Evolutionary conservation across 2,113 vertebrate species (phyloP).

Genomic region (Callionymus lyra): DNA sequence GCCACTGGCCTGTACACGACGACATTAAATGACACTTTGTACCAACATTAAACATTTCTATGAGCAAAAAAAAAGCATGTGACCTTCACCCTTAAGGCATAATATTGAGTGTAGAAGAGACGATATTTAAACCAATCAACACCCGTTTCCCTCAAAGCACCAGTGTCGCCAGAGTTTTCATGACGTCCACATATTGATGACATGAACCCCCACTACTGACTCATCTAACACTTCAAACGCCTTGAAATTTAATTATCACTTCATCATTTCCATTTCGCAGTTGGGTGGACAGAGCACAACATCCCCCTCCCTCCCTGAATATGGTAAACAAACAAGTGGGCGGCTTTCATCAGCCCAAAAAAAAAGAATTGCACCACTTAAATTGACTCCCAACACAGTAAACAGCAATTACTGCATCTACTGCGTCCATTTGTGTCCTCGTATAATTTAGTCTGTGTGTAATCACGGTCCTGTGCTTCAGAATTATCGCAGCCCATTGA

Average conservation of each 20-base stretch:
- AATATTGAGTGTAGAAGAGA: no score
- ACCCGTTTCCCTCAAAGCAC: no score
- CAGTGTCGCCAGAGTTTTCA: conserved; percentile 25
- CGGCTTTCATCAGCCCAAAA: conserved; percentile 25
- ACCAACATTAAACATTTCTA: no score
- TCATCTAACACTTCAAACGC: conserved; percentile 31
- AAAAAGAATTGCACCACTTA: conserved; percentile 25
- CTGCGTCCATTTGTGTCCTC: no score
- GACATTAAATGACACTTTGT: no score
- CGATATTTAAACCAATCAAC: no score
- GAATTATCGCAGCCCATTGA: no score
- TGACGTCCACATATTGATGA: no score
- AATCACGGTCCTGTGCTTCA: no score
- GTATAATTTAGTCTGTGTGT: background rate
- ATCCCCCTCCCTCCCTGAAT: conserved; percentile 23
- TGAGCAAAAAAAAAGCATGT: no score
- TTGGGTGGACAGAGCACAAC: conserved; percentile 7
- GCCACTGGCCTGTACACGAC: no score
- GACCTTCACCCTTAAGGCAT: no score
- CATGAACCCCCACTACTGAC: conserved; percentile 11
- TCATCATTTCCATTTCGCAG: conserved; percentile 28
- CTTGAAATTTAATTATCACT: conserved; percentile 29
- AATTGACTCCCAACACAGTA: conserved; percentile 28
- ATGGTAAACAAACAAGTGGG: conserved; percentile 44
- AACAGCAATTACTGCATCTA: conserved; percentile 42